These are phyloP conservation scores for Lepidocolaptes lacrymiger DNA, from an alignment of 2,797 vertebrate species.

Conservation along the genomic window DNA sequence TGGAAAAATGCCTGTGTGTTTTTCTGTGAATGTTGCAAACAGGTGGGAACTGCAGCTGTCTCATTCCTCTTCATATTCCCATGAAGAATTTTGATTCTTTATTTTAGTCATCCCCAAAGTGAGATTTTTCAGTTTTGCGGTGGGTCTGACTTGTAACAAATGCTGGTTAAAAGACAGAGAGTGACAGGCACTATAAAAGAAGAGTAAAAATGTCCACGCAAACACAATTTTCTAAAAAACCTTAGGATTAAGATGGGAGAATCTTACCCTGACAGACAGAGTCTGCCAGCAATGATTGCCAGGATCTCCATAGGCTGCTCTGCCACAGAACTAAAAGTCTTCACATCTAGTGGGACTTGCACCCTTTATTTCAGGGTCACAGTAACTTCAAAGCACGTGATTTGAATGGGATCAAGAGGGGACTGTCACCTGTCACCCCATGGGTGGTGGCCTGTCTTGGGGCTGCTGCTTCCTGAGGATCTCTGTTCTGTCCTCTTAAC, in stretches of 20 bases:
- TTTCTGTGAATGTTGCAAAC: neutral
- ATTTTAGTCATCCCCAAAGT: neutral
- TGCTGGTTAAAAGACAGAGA: neutral
- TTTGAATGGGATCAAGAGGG: neutral
- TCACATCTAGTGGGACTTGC: neutral
- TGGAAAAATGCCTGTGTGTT: neutral
- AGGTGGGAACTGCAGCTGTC: conserved; percentile 3
- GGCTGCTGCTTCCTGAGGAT: neutral
- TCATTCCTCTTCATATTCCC: neutral
- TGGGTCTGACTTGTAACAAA: neutral
- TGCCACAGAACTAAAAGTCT: neutral
- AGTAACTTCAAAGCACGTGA: neutral
- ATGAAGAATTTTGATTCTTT: neutral
- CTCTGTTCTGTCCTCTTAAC: neutral
- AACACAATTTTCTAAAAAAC: neutral
- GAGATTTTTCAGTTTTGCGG: neutral
- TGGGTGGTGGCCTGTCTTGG: neutral
- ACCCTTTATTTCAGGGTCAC: neutral
- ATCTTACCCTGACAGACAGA: neutral
- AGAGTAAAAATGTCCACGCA: neutral
- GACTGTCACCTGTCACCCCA: neutral
- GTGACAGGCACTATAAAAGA: neutral
- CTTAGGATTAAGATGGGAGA: neutral
- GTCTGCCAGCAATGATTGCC: neutral
- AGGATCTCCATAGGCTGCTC: neutral